Percentiles rank a stretch among this genome's conserved stretches.
Evolutionary conservation across 2,797 vertebrate species (phyloP).

Genomic region (Cynodonichthys magdalenae): DNA sequence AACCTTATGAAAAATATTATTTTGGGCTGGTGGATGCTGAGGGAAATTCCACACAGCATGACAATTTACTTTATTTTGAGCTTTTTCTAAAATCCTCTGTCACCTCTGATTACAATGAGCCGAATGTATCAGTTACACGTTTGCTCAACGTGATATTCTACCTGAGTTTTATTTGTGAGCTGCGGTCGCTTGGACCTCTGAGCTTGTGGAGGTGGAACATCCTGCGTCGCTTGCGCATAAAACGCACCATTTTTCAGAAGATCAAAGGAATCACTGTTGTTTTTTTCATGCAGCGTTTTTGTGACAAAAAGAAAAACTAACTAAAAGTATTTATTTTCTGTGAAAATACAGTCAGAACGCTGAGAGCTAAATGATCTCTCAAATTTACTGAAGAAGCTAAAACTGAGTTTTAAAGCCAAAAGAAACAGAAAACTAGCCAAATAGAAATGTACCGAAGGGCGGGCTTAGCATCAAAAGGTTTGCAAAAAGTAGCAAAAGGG

Average conservation of each 20-base stretch:
- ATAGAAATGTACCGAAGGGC: too few relatives aligned
- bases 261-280: slow-evolving; percentile 49
- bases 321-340: slow-evolving; percentile 6
- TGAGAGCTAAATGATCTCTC: too few relatives aligned
- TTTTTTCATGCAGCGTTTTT: slow-evolving; percentile 18
- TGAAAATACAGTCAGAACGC: too few relatives aligned
- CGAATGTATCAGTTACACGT: slow-evolving; percentile 77
- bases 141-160: slow-evolving; percentile 62
- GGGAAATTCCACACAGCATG: slow-evolving; percentile 83
- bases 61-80: slow-evolving; percentile 82
- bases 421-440: too few relatives aligned
- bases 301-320: slow-evolving; percentile 15
- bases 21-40: slow-evolving; percentile 76
- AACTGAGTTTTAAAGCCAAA: too few relatives aligned
- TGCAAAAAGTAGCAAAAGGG: too few relatives aligned
- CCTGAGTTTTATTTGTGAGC: slow-evolving; percentile 62
- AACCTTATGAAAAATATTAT: slow-evolving; percentile 86
- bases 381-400: too few relatives aligned
- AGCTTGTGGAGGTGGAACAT: slow-evolving; percentile 24
- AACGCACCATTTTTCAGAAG: slow-evolving; percentile 16
- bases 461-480: too few relatives aligned
- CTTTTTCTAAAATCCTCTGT: slow-evolving; percentile 77
- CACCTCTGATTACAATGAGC: slow-evolving; percentile 83
- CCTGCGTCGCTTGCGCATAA: slow-evolving; percentile 18
- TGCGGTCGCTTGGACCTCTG: slow-evolving; percentile 51